These are phyloP conservation scores for Metopolophium dirhodum DNA, from an alignment of 1,140 invertebrate genomes.

Conservation along the genomic window DNA sequence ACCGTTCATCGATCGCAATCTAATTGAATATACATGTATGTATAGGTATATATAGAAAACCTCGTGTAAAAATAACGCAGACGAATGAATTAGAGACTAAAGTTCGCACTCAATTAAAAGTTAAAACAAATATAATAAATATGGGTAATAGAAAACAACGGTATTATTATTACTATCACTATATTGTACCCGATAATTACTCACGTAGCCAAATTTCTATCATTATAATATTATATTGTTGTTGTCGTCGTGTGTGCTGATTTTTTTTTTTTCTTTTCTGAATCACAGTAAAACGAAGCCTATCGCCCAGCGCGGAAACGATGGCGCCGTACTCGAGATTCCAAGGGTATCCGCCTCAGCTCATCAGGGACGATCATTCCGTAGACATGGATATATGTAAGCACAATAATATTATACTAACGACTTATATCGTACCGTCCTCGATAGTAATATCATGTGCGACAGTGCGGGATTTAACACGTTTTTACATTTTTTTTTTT, in stretches of 20 bases:
- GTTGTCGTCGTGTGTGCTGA: background rate
- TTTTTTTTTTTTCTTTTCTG: background rate
- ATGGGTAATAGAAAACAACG: background rate
- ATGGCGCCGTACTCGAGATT: slow-evolving; percentile 59
- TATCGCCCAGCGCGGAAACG: slow-evolving; percentile 60
- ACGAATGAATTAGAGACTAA: slow-evolving; percentile 31
- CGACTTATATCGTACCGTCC: background rate
- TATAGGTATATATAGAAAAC: background rate
- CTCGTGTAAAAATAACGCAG: background rate
- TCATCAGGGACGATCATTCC: slow-evolving; percentile 59
- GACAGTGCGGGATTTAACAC: background rate
- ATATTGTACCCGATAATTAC: background rate
- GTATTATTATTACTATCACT: no score
- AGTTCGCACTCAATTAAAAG: background rate
- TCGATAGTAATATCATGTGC: background rate
- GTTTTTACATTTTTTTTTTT: slow-evolving; percentile 61
- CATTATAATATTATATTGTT: background rate
- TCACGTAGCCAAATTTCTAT: slow-evolving; percentile 11
- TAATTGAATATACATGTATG: slow-evolving; percentile 4
- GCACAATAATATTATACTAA: background rate
- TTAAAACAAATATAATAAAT: slow-evolving; percentile 10
- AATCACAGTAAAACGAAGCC: slow-evolving; percentile 58
- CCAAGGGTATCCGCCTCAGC: slow-evolving; percentile 59
- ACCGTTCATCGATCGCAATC: slow-evolving; percentile 12
- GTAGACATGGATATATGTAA: slow-evolving; percentile 70